A percentile compares a stretch with the other conserved stretches of the same genome.
Evolutionary conservation across 2,113 vertebrate genomes (phyloP).

Genomic region (Girardinichthys multiradiatus): DNA sequence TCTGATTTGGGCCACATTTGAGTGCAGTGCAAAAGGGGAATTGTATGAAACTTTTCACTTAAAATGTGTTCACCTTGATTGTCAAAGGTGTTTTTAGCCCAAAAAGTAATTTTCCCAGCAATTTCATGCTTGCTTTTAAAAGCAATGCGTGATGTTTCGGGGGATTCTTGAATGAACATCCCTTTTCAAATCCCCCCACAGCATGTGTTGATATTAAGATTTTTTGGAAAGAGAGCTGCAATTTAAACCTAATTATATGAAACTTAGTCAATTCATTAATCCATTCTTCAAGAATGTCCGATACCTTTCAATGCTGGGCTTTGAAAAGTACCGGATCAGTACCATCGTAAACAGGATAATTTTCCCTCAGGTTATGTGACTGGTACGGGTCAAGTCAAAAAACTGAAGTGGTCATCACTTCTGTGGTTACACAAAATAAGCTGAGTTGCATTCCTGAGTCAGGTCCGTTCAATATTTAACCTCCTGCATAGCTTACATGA

Average conservation of each 20-base stretch:
- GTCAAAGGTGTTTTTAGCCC: too few relatives aligned
- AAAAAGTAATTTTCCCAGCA: too few relatives aligned
- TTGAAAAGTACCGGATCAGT: background rate
- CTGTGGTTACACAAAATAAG: constrained; percentile 40
- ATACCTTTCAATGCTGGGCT: background rate
- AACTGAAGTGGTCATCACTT: constrained; percentile 23
- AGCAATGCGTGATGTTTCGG: too few relatives aligned
- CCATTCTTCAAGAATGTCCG: constrained; percentile 10
- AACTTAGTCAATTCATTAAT: background rate
- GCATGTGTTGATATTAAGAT: too few relatives aligned
- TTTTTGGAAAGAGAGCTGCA: background rate
- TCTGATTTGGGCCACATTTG: too few relatives aligned
- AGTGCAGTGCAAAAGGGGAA: too few relatives aligned
- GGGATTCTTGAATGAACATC: too few relatives aligned
- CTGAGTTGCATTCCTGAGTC: constrained; percentile 33
- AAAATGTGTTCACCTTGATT: too few relatives aligned
- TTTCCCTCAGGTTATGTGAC: constrained; percentile 6
- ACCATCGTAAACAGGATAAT: background rate
- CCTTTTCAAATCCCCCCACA: too few relatives aligned
- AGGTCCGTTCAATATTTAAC: constrained; percentile 62
- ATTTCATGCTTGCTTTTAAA: too few relatives aligned
- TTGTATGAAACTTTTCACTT: too few relatives aligned
- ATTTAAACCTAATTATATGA: background rate
- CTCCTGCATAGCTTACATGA: constrained; percentile 30
- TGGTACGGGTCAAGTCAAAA: constrained; percentile 28